Base-by-base conservation (phyloP, 2,888 invertebrate genomes). In the Thymelicus lineola region DNA sequence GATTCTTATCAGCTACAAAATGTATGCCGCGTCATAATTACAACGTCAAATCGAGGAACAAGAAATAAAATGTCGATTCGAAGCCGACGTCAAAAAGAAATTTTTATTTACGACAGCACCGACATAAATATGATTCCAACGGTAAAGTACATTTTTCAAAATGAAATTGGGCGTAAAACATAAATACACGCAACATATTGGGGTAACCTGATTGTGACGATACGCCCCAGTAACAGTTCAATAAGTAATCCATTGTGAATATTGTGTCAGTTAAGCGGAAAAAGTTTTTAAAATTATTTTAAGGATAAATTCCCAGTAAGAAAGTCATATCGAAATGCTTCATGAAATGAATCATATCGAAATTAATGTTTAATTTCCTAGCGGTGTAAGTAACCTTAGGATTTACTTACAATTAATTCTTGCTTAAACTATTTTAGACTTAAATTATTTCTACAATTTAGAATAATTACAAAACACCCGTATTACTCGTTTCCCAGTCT, bases 1-100 rank as follows among this genome's bases (percentile, higher is more conserved):
- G 75, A 79, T 77, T 76, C 74, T 73, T 75, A 73, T 75, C 75
- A 67, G 73, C 71, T 20, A 58, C 42, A 68, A 72, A 46, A 70
- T 35, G 38, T 61, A 12, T 45, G 63, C 15, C 46, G 17, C 20
- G 20, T 45, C 28, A 59, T 66, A 71, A 74, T 46, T 67, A 69
- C 42, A 65, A 4, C 55, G 38, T 42, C 38, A 66, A 63, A 55
- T 46, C 46, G 50, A 15, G 42, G 7, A 62, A 17, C 59, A 60
- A 64, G 61, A 72, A 71, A 69, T 66, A 61, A 53, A 45, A 50
- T 59, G 17, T 28, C 60, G 58, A 57, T 58, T 70, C 60, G 58
- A 46, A 59, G 50, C 38, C 20, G 20, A 59, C 20, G 15, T 65
- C 38, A 59, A 59, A 69, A 57, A 66, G 38, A 61, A 74, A 71